Evolutionary conservation across 2,797 vertebrate species (phyloP), one percentile per base, ranked within the genome.

Genomic region (Sebastes minor): DNA sequence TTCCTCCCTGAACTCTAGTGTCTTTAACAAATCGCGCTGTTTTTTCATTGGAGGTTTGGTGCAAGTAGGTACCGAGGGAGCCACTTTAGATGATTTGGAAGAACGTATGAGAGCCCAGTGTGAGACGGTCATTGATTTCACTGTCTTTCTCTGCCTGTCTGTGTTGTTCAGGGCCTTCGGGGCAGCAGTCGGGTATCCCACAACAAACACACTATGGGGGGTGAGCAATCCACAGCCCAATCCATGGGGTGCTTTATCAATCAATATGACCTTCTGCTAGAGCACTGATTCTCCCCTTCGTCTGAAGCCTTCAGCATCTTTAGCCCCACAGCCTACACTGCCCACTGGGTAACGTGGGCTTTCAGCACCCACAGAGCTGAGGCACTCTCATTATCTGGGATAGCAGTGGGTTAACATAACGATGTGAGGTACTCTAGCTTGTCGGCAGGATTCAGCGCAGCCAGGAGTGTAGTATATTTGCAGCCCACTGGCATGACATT

Each of bases 251-350:
- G 86, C 85, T 88, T 92, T 86, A 92, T 92, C 92, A 94, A 93
- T 94, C 92, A 92, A 94, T 94, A 93, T 80, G 91, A 95, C 94
- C 94, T 95, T 94, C 90, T 86, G 38, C 82, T 71, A 56, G 71
- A 88, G 76, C 63, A 66, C 68, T 73, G 76, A 80, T 71, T 87
- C 80, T 62, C 75, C 71, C 84, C 67, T 62, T 76, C 8, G 38
- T 64, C 59, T 90, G 85, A 84, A 84, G 64, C 71, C 72, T 78
- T 74, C 69, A 81, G 88, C 71, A 56, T 86, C 87, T 78, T 65
- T 75, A 71, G 57, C 61, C 83, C 84, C 60, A 62, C 72, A 69
- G 86, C 63, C 61, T 56, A 16, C 65, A 62, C 55, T 82, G 74
- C 74, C 86, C 78, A 71, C 71, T 70, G 92, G 89, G 86, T 91